phyloP scores from a whole-genome alignment of 2,797 vertebrate species.

The Nannoperca obscura region DNA sequence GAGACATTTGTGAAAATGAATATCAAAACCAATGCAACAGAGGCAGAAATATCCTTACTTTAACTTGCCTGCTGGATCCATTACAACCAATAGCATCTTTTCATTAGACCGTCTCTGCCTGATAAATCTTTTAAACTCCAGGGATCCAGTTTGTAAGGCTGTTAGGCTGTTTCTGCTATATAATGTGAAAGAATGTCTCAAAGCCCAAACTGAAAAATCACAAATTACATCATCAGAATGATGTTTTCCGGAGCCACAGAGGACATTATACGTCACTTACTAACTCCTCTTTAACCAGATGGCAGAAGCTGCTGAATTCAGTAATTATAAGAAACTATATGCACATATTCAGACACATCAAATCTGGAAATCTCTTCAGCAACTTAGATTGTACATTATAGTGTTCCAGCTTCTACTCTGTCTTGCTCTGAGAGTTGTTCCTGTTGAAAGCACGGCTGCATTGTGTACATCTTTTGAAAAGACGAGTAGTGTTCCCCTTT shows the following conservation, averaged over 20 bases:
- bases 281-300: too few relatives aligned
- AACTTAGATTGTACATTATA: not conserved
- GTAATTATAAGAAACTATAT: not conserved
- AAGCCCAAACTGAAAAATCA: not conserved
- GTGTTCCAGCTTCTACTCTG: not conserved
- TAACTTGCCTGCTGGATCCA: not conserved
- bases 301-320: not conserved
- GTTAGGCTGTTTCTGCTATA: too few relatives aligned
- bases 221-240: too few relatives aligned
- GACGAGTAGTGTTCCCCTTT: not conserved
- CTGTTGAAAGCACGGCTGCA: constrained; percentile 3
- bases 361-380: not conserved
- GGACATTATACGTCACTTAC: too few relatives aligned
- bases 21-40: not conserved
- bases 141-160: not conserved
- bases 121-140: not conserved
- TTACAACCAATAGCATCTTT: too few relatives aligned
- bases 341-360: not conserved
- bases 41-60: not conserved
- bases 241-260: not conserved
- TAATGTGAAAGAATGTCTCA: not conserved
- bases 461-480: constrained; percentile 20
- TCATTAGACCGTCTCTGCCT: not conserved
- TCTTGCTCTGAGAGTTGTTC: not conserved
- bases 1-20: not conserved